Conservation (phyloP, 2,797 vertebrate species). For the Dipus sagitta region DNA sequence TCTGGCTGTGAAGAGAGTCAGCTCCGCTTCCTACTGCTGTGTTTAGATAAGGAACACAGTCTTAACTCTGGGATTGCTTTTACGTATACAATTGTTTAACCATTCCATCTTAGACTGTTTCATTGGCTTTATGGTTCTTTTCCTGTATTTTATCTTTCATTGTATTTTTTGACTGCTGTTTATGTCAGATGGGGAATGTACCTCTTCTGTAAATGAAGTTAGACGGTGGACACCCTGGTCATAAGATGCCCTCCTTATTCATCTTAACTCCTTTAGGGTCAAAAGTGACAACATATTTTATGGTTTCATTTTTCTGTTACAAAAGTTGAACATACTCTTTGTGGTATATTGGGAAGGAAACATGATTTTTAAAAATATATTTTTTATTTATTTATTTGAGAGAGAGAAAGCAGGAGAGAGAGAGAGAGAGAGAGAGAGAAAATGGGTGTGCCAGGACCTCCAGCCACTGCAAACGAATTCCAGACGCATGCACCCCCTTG, state of each 20-base stretch:
- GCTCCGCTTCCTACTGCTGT: background rate
- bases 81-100: background rate
- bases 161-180: slow-evolving; percentile 1
- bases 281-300: background rate
- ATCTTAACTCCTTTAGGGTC: background rate
- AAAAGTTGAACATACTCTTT: background rate
- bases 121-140: background rate
- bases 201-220: background rate
- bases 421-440: no score
- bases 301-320: background rate
- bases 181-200: slow-evolving; percentile 5
- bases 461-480: no score
- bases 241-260: background rate
- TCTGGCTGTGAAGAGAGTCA: background rate
- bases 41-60: background rate
- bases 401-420: no score
- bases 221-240: background rate
- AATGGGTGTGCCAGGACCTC: no score
- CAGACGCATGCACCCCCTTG: no score
- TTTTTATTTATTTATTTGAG: no score
- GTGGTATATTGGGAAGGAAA: slow-evolving; percentile 7
- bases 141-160: background rate
- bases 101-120: slow-evolving; percentile 19
- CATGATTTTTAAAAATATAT: background rate
- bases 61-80: background rate